A percentile compares a stretch with the other conserved stretches of the same genome.
These are phyloP conservation scores for Nyctibius grandis DNA, from an alignment of 2,797 vertebrate species.

Conservation along the genomic window DNA sequence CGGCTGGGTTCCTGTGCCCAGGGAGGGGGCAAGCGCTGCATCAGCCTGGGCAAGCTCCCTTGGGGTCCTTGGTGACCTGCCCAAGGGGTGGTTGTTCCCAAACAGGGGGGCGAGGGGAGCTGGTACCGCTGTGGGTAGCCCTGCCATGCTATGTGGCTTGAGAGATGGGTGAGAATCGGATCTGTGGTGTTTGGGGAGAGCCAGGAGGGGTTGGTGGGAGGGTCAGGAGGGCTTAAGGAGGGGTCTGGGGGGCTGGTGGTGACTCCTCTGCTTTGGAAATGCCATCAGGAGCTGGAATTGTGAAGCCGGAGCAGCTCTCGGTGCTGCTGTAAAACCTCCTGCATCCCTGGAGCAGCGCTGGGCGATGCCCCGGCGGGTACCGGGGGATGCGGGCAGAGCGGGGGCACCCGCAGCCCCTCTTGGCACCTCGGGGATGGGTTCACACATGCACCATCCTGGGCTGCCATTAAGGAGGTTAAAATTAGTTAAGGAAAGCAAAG, in stretches of 20 bases:
- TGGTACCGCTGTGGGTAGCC: too few relatives aligned
- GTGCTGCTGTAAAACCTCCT: not conserved
- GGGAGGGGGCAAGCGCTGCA: not conserved
- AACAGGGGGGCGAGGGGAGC: not conserved
- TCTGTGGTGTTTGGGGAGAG: accelerated
- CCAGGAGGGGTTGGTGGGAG: not conserved
- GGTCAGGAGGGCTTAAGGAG: too few relatives aligned
- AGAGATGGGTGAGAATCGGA: not conserved
- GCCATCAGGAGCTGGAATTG: not conserved
- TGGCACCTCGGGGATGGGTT: not conserved
- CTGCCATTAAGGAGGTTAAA: not conserved
- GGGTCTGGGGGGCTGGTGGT: not conserved
- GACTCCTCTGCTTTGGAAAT: not conserved
- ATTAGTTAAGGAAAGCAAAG: not conserved
- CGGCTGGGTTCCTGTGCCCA: accelerated
- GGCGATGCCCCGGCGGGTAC: accelerated
- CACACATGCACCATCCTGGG: not conserved
- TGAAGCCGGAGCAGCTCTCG: not conserved
- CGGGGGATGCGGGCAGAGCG: not conserved
- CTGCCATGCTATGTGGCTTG: too few relatives aligned
- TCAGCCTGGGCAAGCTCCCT: not conserved
- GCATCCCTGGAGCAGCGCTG: not conserved
- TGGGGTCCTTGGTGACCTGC: not conserved
- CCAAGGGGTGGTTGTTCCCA: accelerated
- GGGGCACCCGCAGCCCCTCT: not conserved